Percentiles rank a stretch among this genome's conserved stretches.
phyloP scores from a whole-genome alignment of 2,888 invertebrate genomes.

The Leptopterna dolabrata region DNA sequence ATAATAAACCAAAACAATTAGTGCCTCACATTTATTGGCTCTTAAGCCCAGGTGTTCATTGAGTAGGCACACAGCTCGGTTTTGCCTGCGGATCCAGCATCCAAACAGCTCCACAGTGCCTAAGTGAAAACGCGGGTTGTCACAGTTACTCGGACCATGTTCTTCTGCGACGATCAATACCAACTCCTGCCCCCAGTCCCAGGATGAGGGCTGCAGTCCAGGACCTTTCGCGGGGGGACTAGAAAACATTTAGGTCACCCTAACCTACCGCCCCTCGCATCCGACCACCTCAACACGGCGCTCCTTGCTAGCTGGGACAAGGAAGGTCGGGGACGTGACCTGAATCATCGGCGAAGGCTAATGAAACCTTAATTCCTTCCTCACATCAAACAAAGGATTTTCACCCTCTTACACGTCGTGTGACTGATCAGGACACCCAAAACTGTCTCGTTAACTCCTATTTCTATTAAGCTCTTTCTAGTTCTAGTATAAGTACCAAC shows the following conservation, averaged over 20 bases:
- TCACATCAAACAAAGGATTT: background rate
- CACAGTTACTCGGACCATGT: background rate
- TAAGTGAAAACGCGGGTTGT: background rate
- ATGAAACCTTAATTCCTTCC: background rate
- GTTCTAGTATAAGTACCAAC: too few relatives aligned
- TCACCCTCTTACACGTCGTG: background rate
- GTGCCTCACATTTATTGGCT: too few relatives aligned
- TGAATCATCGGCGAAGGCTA: background rate
- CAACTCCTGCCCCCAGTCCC: background rate
- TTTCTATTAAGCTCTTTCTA: background rate
- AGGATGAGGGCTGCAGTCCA: slow-evolving; percentile 16
- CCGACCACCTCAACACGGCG: background rate
- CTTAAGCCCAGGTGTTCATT: too few relatives aligned
- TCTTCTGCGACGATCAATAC: background rate
- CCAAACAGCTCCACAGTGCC: background rate
- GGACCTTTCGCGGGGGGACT: slow-evolving; percentile 6
- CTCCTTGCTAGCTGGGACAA: background rate
- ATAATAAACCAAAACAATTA: too few relatives aligned
- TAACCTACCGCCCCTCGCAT: background rate
- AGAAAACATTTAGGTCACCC: slow-evolving; percentile 26
- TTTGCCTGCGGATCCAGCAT: background rate
- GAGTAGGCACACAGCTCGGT: too few relatives aligned
- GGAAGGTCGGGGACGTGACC: background rate
- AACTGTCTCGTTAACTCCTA: background rate
- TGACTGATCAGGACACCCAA: background rate